Evolutionary conservation across 2,113 vertebrate species (phyloP).

Genomic region (Miniopterus natalensis): DNA sequence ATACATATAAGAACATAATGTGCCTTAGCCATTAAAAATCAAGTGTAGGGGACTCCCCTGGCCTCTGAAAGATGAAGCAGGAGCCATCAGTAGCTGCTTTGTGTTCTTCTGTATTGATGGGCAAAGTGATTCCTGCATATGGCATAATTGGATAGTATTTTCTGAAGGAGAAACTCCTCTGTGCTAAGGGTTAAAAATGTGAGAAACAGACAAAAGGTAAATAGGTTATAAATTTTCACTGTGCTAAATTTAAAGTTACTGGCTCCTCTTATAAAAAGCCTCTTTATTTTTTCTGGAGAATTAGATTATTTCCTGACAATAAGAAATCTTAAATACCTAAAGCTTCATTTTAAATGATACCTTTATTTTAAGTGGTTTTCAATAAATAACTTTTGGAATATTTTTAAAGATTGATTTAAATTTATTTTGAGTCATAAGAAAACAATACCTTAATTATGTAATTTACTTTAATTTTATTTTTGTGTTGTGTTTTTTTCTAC

Average conservation of each 20-base stretch:
- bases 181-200: slow-evolving; percentile 36
- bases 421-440: slow-evolving; percentile 34
- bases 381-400: slow-evolving; percentile 73
- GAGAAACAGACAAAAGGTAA: slow-evolving; percentile 51
- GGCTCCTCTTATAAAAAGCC: slow-evolving; percentile 10
- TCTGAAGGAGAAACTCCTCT: slow-evolving; percentile 38
- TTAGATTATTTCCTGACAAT: slow-evolving; percentile 52
- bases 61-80: slow-evolving; percentile 12
- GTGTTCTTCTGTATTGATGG: slow-evolving; percentile 53
- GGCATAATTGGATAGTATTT: slow-evolving; percentile 28
- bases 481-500: slow-evolving; percentile 81
- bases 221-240: slow-evolving; percentile 50
- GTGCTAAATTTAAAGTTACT: slow-evolving; percentile 18
- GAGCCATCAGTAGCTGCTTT: slow-evolving; percentile 32
- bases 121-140: slow-evolving; percentile 43
- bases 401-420: slow-evolving; percentile 77
- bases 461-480: slow-evolving; percentile 84
- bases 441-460: slow-evolving; percentile 64
- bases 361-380: slow-evolving; percentile 76
- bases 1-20: background rate
- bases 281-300: slow-evolving; percentile 47
- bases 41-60: background rate
- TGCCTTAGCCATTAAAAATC: slow-evolving; percentile 3
- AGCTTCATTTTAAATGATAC: slow-evolving; percentile 60
- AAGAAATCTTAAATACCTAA: slow-evolving; percentile 57